Evolutionary conservation across 2,113 vertebrate genomes (phyloP), one percentile per base, ranked within the genome.

Genomic region (Zapornia atra): DNA sequence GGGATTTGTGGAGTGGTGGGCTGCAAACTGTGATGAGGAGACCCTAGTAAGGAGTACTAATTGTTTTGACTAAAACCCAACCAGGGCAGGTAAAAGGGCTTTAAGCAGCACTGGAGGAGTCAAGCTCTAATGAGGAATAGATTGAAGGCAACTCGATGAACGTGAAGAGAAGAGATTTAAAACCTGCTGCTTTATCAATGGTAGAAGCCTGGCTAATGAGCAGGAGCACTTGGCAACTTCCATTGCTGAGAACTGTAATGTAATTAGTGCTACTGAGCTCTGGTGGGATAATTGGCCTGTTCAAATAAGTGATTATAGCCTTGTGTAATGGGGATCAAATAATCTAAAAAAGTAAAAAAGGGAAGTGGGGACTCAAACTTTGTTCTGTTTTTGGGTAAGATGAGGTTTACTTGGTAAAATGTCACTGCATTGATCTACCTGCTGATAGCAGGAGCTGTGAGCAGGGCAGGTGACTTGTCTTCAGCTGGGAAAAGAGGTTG

Each of bases 81-180:
- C 24, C 4, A 8, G 46, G 61, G 65, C 59, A 83, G 59, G 40
- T 40, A 57, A 36, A 69, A 82, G 75, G 59, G 29, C n/a, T 88
- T 81, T 79, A 81, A 81, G 64, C 10, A 71, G 64, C 66, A 80
- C 19, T 53, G 26, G 29, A 82, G 60, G 34, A 80, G 42, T 44
- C n/a, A 79, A 82, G 60, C 24, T 82, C 42, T 94, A 82, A 84
- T 79, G 86, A 53, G 54, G 56, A 91, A 53, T 29, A 68, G 86
- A 56, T 3, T 42, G 28, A 71, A 94, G 73, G 57, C 31, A 57
- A 20, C 26, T 16, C 79, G 73, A 56, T 15, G 7, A 59, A 48
- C 19, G 22, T 31, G 42, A 86, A 70, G 64, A 65, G 60, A 86
- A 77, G 44, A 88, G 48, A 46, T 64, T 33, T 82, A 60, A 83